Conservation (phyloP, 2,888 invertebrate genomes). For the Zygaena filipendulae region DNA sequence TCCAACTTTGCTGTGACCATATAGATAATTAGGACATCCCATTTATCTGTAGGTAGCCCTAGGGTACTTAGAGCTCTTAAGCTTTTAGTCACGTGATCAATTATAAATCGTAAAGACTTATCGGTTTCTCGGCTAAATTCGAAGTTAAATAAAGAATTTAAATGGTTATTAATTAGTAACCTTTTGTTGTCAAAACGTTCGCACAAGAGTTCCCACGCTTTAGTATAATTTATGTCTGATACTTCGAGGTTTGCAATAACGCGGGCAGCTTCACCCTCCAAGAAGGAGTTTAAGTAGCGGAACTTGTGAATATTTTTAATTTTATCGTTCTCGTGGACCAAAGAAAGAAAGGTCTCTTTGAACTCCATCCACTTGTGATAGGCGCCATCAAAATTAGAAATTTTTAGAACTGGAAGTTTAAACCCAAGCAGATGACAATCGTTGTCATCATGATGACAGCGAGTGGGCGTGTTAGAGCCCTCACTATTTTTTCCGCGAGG, state of each 20-base stretch:
- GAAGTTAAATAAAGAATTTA: conserved; percentile 1
- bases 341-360: conserved; percentile 13
- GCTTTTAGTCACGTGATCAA: conserved; percentile 9
- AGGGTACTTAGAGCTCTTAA: conserved; percentile 8
- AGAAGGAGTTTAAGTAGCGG: conserved; percentile 18
- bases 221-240: conserved; percentile 10
- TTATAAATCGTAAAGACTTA: conserved; percentile 5
- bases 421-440: not conserved
- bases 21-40: conserved; percentile 9
- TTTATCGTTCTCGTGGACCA: conserved; percentile 12
- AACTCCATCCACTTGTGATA: conserved; percentile 19
- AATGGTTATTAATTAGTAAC: conserved; percentile 2
- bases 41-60: conserved; percentile 9
- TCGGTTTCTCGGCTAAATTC: conserved; percentile 2
- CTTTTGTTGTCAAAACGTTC: conserved; percentile 11
- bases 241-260: conserved; percentile 16
- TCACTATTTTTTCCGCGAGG: not conserved
- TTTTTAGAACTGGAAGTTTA: conserved; percentile 8
- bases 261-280: conserved; percentile 17
- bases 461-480: too few species aligned
- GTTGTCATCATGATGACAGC: not conserved
- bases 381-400: conserved; percentile 17
- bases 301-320: conserved; percentile 16
- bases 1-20: conserved; percentile 8
- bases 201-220: conserved; percentile 12